phyloP scores from a whole-genome alignment of 2,888 invertebrate genomes.

The Scrobipalpa atriplicella region DNA sequence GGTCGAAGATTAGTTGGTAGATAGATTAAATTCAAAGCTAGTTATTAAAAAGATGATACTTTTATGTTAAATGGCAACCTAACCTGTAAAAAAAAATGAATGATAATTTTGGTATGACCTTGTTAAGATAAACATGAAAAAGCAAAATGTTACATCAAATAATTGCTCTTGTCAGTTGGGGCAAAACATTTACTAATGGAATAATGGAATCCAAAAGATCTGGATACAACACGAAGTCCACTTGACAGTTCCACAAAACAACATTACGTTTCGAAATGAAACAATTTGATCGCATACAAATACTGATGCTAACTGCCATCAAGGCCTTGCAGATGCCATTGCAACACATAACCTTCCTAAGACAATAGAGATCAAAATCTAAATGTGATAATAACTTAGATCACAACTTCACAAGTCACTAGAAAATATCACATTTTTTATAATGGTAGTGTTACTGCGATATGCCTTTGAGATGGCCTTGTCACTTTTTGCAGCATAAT shows the following conservation, averaged over 20 bases:
- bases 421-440: neutral
- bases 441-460: neutral
- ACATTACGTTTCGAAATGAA: neutral
- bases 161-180: neutral
- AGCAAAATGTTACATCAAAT: neutral
- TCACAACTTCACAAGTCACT: constrained; percentile 8
- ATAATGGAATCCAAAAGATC: neutral
- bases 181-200: constrained; percentile 3
- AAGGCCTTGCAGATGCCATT: constrained; percentile 2
- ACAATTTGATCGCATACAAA: neutral
- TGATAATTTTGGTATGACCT: neutral
- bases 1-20: neutral
- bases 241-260: constrained; percentile 8
- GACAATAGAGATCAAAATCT: constrained; percentile 21
- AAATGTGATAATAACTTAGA: constrained; percentile 9
- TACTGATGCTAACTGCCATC: neutral
- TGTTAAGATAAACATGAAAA: constrained; percentile 1
- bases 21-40: too few relatives aligned
- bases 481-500: neutral
- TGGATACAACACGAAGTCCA: neutral
- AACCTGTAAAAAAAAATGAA: neutral
- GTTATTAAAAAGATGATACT: too few relatives aligned
- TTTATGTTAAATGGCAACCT: too few relatives aligned
- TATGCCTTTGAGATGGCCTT: neutral
- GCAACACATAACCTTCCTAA: constrained; percentile 12